Base-by-base conservation (phyloP, 2,888 invertebrate genomes). In the Monopis laevigella region DNA sequence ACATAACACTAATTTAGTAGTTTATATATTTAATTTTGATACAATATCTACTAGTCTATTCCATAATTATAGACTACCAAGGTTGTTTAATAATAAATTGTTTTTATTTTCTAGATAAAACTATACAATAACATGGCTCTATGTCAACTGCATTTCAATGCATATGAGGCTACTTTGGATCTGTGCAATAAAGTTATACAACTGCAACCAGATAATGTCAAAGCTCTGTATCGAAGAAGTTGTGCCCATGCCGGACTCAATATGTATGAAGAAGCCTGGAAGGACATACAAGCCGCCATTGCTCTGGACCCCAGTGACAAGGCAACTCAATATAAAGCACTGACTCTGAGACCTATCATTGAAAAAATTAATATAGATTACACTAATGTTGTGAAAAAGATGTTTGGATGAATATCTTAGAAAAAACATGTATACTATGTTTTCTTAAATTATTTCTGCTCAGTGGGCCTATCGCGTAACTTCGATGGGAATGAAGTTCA, bases 181-280 rank as follows among this genome's bases (percentile, higher is more conserved):
- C 78, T 92, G 8, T 91, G 96, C 50, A 86, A 89, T 38, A 85
- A 88, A 53, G 94, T 89, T 0, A 65, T 99, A 2, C 84, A 85
- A 42, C 58, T 90, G n/a, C 90, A 93, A 52, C 69, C 86, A 0
- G 82, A 86, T 6, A 97, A 91, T 61, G 86, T 89, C 1, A 99
- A 99, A 67, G 96, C 93, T 0, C 71, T 91, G 0, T 99, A 95
- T 70, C 84, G 98, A 49, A 80, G 92, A 45, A 93, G 92, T 6
- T 85, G 89, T 64, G 92, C 96, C 0, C 82, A 86, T 73, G 68
- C 75, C 17, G 81, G 83, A 32, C 64, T 88, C 1, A 72, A 81
- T 27, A 84, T 89, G 63, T 87, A 86, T 48, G 87, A 89, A 40
- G 83, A 85, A 43, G 90, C 92, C 0, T 74, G 84, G 58, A 55